Evolutionary conservation across 2,797 vertebrate species (phyloP), one percentile per base, ranked within the genome.

Genomic region (Tangara arthus): DNA sequence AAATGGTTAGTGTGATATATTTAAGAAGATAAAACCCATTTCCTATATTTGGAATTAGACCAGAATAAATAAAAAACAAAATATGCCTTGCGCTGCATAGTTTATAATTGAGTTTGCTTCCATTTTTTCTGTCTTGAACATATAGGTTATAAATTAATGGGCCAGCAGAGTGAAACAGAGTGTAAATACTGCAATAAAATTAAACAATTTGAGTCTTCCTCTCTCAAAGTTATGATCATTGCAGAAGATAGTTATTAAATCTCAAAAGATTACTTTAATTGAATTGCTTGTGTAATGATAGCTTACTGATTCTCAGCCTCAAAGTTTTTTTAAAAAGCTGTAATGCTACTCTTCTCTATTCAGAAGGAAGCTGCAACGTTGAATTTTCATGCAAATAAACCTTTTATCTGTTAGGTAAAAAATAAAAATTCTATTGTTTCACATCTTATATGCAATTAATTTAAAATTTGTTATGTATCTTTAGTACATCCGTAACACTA

Each of bases 181-280:
- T 97, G 71, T 88, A 95, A 93, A 93, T 63, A 94, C 39, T 87
- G 61, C 80, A 91, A 81, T 95, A 94, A 95, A 94, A 87, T 44
- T 5, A 44, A 93, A 70, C 44, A 63, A 11, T 95, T 94, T 78
- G 52, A 77, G 50, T 94, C 78, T 89, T 94, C 42, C 66, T 73
- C 42, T 90, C 78, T 86, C 39, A 35, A n/a, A 91, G 81, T 89
- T 95, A 95, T 82, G 60, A 89, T 92, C 77, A 93, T 95, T 95
- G 87, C 28, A 82, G 88, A 94, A 96, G 87, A 91, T 70, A 95
- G 82, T 92, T 96, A 95, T 91, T 94, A 95, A 96, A 95, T 92
- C 93, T 95, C 79, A 87, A 88, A 96, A 90, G 77, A 92, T 84
- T 88, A n/a, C 53, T 95, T 71, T 95, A 95, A 94, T 90, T 94